Base-by-base conservation (phyloP, 2,113 vertebrate genomes). In the Sardina pilchardus region DNA sequence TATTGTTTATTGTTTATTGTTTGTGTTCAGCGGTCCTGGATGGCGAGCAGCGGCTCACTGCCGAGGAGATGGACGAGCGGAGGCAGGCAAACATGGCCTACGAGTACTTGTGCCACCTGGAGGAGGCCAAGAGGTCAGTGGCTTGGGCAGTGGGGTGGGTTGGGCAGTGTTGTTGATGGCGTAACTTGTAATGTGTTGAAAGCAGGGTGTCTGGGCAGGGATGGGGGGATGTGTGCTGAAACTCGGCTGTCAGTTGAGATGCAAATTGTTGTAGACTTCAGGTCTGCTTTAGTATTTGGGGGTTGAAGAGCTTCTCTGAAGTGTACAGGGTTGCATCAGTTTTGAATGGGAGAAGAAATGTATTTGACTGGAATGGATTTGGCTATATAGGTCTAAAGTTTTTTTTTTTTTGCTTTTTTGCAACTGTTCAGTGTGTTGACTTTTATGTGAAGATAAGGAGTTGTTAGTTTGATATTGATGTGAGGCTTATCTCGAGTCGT, bases 21-120 rank as follows among this genome's bases (percentile, higher is more conserved):
- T 83, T 91, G 45, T 84, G 78, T 71, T 67, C 92, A 99, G 98
- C 98, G 26, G 98, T 99, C 82, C 94, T 99, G 95, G 98, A 99
- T 91, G 97, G 96, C 26, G 91, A 95, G 90, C 98, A 99, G 94
- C 95, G 98, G 30, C 96, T 99, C 89, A 99, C 98, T 0, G 98
- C 98, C 0, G 98, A 99, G 93, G 98, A 99, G 95, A 99, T 99
- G 98, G 98, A 99, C 83, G 98, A 99, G 90, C 94, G 95, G 86
- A 94, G 98, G 14, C 97, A 96, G 84, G 97, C 99, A 93, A 99
- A 99, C 82, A 99, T 99, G 94, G 98, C 98, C 84, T 99, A 99
- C 21, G 98, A 99, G 84, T 99, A 99, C 87, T 95, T 99, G 83
- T 99, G 98, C 91, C 98, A 99, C 87, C 94, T 99, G 95, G 98